Percentiles rank a stretch among this genome's conserved stretches.
Conservation (phyloP, 2,888 invertebrate genomes). For the Diabrotica balteata region DNA sequence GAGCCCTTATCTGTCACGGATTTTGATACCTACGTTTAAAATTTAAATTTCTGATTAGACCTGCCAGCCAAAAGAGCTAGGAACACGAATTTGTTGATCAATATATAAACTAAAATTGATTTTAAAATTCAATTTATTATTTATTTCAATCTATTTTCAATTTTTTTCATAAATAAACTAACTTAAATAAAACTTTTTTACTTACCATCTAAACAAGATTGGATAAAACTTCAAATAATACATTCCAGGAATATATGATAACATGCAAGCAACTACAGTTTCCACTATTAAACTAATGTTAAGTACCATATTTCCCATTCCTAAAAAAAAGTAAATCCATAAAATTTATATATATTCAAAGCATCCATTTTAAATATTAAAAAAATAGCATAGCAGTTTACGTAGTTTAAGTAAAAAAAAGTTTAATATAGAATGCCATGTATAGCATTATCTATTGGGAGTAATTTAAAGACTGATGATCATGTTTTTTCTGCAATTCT, state of each 20-base stretch:
- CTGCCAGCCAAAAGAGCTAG: no score
- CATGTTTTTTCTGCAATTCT: no score
- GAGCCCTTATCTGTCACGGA: no score
- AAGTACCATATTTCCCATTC: slow-evolving; percentile 73
- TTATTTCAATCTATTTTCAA: no score
- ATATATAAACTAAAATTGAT: no score
- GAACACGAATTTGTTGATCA: no score
- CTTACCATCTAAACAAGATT: slow-evolving; percentile 68
- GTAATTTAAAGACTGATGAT: no score
- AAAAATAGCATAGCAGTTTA: neutral
- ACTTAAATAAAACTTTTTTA: neutral
- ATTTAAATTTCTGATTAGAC: no score
- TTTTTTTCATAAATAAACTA: no score
- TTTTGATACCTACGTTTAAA: no score
- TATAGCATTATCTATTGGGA: no score
- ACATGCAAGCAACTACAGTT: slow-evolving; percentile 69
- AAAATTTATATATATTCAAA: neutral
- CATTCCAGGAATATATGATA: slow-evolving; percentile 75
- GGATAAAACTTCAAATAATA: slow-evolving; percentile 71
- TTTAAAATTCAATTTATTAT: no score
- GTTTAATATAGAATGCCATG: neutral
- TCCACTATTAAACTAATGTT: slow-evolving; percentile 70
- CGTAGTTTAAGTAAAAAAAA: slow-evolving; percentile 8
- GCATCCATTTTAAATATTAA: neutral
- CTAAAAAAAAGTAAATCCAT: slow-evolving; percentile 38